Base-by-base conservation (phyloP, 1,140 invertebrate genomes). In the Ceratoteleas bidentatus region DNA sequence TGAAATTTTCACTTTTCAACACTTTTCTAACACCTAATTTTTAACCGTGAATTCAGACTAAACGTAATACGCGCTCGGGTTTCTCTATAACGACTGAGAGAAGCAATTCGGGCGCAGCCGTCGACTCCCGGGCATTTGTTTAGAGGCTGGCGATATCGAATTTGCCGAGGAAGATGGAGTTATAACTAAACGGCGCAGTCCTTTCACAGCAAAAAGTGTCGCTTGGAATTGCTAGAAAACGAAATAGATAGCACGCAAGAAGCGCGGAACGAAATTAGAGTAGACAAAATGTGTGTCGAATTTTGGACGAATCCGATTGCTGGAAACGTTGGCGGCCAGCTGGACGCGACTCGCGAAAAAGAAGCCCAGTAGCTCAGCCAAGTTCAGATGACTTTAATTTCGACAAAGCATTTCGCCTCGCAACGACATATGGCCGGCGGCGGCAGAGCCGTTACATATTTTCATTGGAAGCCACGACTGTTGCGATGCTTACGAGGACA, bases 331-430 rank as follows among this genome's bases (percentile, higher is more conserved):
- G 13, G 16, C 70, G 34, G 74, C 78, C 75, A 84, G 76, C 75
- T 58, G 83, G 75, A 57, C 50, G 62, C 9, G 72, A 47, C 78
- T 81, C 78, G 85, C 83, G 79, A 86, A 86, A 82, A 86, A 85
- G 81, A 84, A 80, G 79, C 82, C 57, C 77, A 80, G 64, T 76
- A 85, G 81, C 87, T 91, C 89, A 88, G 88, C 89, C n/a, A n/a
- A n/a, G n/a, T n/a, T n/a, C n/a, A n/a, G n/a, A n/a, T 90, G 90
- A 91, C 89, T 91, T 90, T 87, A 90, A 91, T 91, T 91, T 88
- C 85, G 86, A 89, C 88, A 89, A 89, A 83, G 80, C 73, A 85
- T 86, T 87, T 83, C 76, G 68, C 69, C 61, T 77, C 16, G 73
- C 58, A 72, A 66, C 88, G 88, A 90, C 91, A 92, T 90, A 91